A percentile compares a stretch with the other conserved stretches of the same genome.
Evolutionary conservation across 2,113 vertebrate genomes (phyloP).

Genomic region (Sorex fumeus): DNA sequence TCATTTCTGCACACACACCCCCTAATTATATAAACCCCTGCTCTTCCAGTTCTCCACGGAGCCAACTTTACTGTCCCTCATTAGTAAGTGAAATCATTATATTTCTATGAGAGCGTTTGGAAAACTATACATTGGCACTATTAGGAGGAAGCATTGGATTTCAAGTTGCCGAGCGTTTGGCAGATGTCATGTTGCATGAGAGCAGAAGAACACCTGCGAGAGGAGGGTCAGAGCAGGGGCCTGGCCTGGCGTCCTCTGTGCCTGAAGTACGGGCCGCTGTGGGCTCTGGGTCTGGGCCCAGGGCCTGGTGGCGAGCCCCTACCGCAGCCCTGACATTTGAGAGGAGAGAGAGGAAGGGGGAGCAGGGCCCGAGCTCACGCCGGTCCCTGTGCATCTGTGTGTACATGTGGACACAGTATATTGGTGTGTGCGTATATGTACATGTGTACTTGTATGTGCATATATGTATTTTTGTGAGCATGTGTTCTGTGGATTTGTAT

Average conservation of each 20-base stretch:
- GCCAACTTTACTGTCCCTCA: not conserved
- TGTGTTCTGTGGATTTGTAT: no score
- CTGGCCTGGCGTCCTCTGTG: no score
- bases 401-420: no score
- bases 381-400: no score
- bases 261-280: not conserved
- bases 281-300: not conserved
- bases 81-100: conserved; percentile 39
- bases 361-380: not conserved
- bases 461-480: no score
- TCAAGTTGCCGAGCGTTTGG: not conserved
- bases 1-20: not conserved
- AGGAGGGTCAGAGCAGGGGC: not conserved
- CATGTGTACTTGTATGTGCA: no score
- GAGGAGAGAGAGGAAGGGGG: not conserved
- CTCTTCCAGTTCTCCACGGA: conserved; percentile 39
- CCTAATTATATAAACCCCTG: not conserved
- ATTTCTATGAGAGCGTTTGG: not conserved
- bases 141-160: not conserved
- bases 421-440: no score
- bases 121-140: not conserved
- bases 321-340: not conserved
- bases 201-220: not conserved
- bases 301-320: not conserved
- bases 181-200: not conserved